phyloP scores from a whole-genome alignment of 92 coral and sea anemone species.

The Phymanthus crucifer region DNA sequence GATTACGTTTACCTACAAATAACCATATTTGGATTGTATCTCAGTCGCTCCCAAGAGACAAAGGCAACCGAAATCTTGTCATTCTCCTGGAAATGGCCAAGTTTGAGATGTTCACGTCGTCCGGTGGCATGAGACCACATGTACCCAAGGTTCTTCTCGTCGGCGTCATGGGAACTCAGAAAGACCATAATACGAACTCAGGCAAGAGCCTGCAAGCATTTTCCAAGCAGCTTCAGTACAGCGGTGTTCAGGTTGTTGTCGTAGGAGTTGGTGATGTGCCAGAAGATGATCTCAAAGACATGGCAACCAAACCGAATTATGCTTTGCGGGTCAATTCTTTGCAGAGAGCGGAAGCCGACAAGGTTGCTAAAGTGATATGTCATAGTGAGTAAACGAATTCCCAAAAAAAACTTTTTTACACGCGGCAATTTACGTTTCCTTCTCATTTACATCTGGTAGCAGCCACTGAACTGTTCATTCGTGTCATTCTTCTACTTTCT shows the following conservation, averaged over 20 bases:
- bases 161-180: conserved; percentile 80
- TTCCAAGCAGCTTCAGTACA: conserved; percentile 73
- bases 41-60: conserved; percentile 71
- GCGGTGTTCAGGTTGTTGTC: conserved; percentile 81
- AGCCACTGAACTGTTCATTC: neutral
- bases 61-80: conserved; percentile 83
- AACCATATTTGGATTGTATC: neutral
- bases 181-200: conserved; percentile 83
- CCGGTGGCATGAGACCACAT: conserved; percentile 85
- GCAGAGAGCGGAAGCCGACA: conserved; percentile 62
- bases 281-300: conserved; percentile 63
- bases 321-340: conserved; percentile 76
- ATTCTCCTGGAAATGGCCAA: conserved; percentile 95
- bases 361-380: conserved; percentile 81
- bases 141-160: conserved; percentile 74
- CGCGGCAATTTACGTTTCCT: too few relatives aligned
- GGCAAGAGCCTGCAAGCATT: conserved; percentile 83
- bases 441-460: neutral
- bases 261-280: conserved; percentile 64
- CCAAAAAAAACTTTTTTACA: too few relatives aligned
- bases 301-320: conserved; percentile 78
- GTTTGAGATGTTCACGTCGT: conserved; percentile 89
- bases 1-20: neutral
- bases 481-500: neutral
- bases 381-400: conserved; percentile 47